A percentile compares a stretch with the other conserved stretches of the same genome.
Evolutionary conservation across 1,140 invertebrate species (phyloP).

Genomic region (Ceratina japonica): DNA sequence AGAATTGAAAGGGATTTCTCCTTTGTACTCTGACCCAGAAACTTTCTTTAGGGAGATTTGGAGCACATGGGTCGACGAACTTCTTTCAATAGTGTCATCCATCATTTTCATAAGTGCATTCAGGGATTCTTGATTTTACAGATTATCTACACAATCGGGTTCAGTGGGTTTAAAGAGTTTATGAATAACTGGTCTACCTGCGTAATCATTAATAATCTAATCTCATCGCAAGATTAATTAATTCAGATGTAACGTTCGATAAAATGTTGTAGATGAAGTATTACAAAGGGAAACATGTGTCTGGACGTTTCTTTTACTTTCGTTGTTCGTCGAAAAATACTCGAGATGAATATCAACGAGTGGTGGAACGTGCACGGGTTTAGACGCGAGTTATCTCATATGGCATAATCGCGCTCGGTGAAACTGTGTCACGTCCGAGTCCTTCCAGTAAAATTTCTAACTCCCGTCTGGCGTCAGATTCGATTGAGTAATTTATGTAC

Average conservation of each 20-base stretch:
- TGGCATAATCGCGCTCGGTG: background rate
- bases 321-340: background rate
- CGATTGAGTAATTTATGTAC: background rate
- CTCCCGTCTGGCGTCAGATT: background rate
- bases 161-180: too few species aligned
- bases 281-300: background rate
- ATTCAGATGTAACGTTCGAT: background rate
- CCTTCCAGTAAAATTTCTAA: background rate
- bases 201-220: too few species aligned
- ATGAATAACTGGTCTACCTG: too few species aligned
- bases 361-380: slow-evolving; percentile 9
- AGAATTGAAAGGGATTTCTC: too few species aligned
- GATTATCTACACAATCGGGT: too few species aligned
- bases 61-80: too few species aligned
- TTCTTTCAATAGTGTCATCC: too few species aligned
- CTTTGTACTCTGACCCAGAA: too few species aligned
- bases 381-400: background rate
- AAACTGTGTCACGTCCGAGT: slow-evolving; percentile 8
- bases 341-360: slow-evolving; percentile 5
- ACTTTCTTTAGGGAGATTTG: too few species aligned
- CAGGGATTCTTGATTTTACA: too few species aligned
- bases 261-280: background rate
- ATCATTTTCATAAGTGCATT: too few species aligned
- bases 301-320: background rate
- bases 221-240: too few species aligned